Evolutionary conservation across 2,113 vertebrate species (phyloP), one percentile per base, ranked within the genome.

Genomic region (Oryzias melastigma): DNA sequence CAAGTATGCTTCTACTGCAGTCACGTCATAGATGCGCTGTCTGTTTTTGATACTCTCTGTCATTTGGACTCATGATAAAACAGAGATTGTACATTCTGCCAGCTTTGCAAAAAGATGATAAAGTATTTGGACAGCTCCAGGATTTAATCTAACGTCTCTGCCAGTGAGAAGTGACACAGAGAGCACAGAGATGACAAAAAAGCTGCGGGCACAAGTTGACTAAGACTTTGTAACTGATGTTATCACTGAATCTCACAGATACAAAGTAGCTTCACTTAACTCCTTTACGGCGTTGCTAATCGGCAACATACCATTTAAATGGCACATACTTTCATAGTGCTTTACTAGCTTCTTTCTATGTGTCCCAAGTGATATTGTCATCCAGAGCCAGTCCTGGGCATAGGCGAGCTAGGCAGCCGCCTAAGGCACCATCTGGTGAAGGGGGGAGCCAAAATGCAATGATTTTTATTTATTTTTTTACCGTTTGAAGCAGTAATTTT

Each of bases 11-110:
- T 76, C 60, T 42, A 58, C 71, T 40, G 56, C 76, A 45, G 42
- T 47, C 78, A 84, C 80, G 85, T 88, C 81, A 83, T 85, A 77
- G 63, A 65, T 25, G 68, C 17, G 41, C 47, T 71, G 73, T 69
- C 76, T 84, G 77, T 83, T 82, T 86, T 85, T 87, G 85, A 84
- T 79, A 79, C 68, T 5, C n/a, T 65, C 78, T 82, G 83, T 83
- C 85, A 82, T 88, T 83, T 78, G 66, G 72, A 76, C 53, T 72
- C 68, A 71, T 85, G 85, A 88, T 83, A 75, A 78, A 86, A 84
- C 25, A 3, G 27, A 56, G 68, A 59, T 63, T 77, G 73, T 66
- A 57, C 50, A 68, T 82, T 77, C 69, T 80, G 82, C 79, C 60
- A 63, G 76, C 77, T 73, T 76, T 71, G 78, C 79, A 85, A 56